Conservation (phyloP, 2,797 vertebrate genomes). For the Sebastes itinus region DNA sequence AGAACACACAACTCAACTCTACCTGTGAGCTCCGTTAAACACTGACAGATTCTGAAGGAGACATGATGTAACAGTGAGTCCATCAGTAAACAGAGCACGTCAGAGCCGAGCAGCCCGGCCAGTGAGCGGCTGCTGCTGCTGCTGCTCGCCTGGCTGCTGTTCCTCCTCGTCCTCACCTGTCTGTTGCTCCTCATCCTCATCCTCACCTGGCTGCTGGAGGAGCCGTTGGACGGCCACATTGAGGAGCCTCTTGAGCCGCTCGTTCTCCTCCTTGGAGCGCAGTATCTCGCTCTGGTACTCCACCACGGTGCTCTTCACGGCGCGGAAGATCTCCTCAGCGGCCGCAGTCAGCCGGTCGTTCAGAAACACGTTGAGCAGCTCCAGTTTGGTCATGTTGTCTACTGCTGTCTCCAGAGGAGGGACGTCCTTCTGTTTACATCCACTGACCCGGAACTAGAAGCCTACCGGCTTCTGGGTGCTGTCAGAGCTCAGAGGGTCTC, state of each 20-base stretch:
- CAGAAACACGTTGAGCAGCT: conserved; percentile 71
- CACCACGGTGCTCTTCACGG: conserved; percentile 67
- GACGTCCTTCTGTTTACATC: conserved; percentile 73
- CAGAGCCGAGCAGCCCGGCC: too few relatives aligned
- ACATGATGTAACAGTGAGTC: too few relatives aligned
- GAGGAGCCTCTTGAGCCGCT: conserved; percentile 72
- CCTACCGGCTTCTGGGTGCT: conserved; percentile 1
- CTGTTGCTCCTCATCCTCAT: too few relatives aligned
- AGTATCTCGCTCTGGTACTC: conserved; percentile 73
- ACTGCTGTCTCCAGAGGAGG: conserved; percentile 10
- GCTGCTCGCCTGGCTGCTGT: too few relatives aligned
- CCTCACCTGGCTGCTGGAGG: conserved; percentile 71
- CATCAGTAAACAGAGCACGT: too few relatives aligned
- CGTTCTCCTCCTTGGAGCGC: conserved; percentile 73
- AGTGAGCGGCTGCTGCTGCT: too few relatives aligned
- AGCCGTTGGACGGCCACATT: conserved; percentile 71
- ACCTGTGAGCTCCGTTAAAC: too few relatives aligned
- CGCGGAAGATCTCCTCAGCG: conserved; percentile 72
- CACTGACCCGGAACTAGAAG: conserved; percentile 53
- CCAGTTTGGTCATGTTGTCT: conserved; percentile 71
- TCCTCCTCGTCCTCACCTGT: too few relatives aligned
- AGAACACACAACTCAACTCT: too few relatives aligned
- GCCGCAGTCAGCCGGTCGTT: conserved; percentile 75
- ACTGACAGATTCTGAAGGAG: too few relatives aligned
- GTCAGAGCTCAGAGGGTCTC: neutral